These are phyloP conservation scores for Pheosia tremula DNA, from an alignment of 2,888 invertebrate genomes.

Conservation along the genomic window DNA sequence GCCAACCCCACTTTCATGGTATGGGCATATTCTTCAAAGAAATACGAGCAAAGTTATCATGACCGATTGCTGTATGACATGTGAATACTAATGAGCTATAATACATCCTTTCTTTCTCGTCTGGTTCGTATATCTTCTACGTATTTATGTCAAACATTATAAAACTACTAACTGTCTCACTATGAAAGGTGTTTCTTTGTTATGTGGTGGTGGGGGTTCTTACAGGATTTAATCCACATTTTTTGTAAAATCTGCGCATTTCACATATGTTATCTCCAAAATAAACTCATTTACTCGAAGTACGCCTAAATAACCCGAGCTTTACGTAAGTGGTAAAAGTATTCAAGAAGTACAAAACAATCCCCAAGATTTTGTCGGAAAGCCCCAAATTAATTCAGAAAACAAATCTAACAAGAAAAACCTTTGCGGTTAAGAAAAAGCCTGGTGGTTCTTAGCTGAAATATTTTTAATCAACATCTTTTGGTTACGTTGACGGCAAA, in stretches of 20 bases:
- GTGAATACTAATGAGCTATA: not conserved
- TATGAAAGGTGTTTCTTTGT: no score
- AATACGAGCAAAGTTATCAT: not conserved
- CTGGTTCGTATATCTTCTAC: no score
- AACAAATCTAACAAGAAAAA: constrained; percentile 43
- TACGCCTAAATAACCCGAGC: constrained; percentile 6
- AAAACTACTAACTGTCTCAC: no score
- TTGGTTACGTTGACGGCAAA: constrained; percentile 3
- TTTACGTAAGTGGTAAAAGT: constrained; percentile 12
- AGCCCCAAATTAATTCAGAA: constrained; percentile 40
- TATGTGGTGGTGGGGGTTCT: no score
- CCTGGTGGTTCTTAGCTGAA: constrained; percentile 29
- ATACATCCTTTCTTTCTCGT: no score
- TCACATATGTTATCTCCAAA: constrained; percentile 5
- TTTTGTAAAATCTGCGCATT: not conserved
- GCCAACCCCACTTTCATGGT: not conserved
- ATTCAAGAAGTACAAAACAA: constrained; percentile 27
- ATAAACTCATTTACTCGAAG: constrained; percentile 13
- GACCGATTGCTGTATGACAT: constrained; percentile 1
- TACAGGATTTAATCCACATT: no score
- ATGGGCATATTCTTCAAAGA: not conserved
- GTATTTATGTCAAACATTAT: no score
- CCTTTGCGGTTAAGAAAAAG: constrained; percentile 17
- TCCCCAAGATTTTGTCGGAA: constrained; percentile 20
- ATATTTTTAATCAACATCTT: constrained; percentile 40